Percentiles rank a stretch among this genome's conserved stretches.
phyloP scores from a whole-genome alignment of 2,888 invertebrate genomes.

The Lymantria monacha region DNA sequence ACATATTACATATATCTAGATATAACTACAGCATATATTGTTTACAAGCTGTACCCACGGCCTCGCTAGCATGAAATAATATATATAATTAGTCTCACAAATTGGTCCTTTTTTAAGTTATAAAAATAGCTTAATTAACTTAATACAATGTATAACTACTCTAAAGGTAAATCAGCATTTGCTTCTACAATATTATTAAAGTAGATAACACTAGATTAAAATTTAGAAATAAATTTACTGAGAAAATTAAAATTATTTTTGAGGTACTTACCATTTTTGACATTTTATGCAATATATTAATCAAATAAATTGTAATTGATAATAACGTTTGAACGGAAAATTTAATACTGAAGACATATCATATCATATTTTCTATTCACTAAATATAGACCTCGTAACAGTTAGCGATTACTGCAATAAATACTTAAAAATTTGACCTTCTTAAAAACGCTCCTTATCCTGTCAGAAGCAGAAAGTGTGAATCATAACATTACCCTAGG shows the following conservation, averaged over 20 bases:
- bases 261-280: background rate
- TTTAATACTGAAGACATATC: background rate
- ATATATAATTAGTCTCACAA: background rate
- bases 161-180: too few species aligned
- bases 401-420: background rate
- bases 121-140: too few species aligned
- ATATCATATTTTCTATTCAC: background rate
- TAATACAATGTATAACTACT: too few species aligned
- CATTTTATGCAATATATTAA: background rate
- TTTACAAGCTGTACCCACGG: too few species aligned
- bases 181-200: too few species aligned
- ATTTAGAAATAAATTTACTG: too few species aligned
- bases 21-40: too few species aligned
- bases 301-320: background rate
- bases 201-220: too few species aligned
- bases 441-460: background rate
- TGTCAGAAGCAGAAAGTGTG: background rate
- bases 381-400: background rate
- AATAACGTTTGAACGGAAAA: background rate
- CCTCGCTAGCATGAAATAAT: too few species aligned
- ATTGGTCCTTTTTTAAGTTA: background rate
- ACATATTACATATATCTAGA: too few species aligned
- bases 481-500: background rate
- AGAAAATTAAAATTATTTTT: too few species aligned
- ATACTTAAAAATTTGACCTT: background rate